Evolutionary conservation across 2,113 vertebrate species (phyloP).

Genomic region (Ceyx cyanopectus): DNA sequence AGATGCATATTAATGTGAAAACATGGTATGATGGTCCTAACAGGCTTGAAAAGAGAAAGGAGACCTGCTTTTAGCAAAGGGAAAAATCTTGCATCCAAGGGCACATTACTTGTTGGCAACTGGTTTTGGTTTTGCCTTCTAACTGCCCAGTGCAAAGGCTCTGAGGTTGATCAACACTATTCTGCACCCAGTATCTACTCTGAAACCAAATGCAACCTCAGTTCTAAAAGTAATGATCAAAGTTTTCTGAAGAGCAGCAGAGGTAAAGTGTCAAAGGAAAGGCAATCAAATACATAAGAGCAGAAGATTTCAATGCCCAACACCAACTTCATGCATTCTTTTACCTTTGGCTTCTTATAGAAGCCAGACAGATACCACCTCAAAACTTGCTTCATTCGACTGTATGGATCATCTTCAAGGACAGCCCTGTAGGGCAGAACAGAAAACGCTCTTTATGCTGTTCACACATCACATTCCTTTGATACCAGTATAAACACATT

Average conservation of each 20-base stretch:
- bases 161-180: background rate
- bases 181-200: background rate
- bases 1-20: background rate
- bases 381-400: conserved; percentile 90
- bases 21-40: background rate
- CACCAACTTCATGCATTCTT: background rate
- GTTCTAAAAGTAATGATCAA: background rate
- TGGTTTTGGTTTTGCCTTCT: background rate
- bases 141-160: background rate
- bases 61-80: background rate
- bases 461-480: background rate
- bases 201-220: background rate
- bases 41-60: background rate
- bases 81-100: background rate
- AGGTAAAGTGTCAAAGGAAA: background rate
- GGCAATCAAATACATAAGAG: background rate
- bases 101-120: background rate
- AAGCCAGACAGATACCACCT: conserved; percentile 95
- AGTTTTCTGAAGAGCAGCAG: background rate
- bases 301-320: background rate
- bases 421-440: conserved; percentile 78
- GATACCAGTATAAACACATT: background rate
- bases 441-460: background rate
- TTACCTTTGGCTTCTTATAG: conserved; percentile 96
- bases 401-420: conserved; percentile 85